phyloP scores from a whole-genome alignment of 2,113 vertebrate species.

The Grantiella picta region DNA sequence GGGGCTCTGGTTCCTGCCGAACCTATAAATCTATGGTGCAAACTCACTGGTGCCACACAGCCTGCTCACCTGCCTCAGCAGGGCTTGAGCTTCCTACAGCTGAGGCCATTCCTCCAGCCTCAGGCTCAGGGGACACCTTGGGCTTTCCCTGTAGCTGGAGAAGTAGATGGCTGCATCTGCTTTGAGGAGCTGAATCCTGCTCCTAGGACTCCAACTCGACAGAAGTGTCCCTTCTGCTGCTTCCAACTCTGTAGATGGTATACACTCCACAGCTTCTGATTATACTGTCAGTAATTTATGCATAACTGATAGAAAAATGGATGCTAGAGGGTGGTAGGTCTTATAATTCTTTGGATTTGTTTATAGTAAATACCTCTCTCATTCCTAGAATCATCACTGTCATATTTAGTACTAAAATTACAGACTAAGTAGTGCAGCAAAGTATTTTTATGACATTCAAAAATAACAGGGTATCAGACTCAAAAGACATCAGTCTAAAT shows the following conservation, averaged over 20 bases:
- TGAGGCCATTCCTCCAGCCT: neutral
- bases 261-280: neutral
- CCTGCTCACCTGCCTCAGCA: neutral
- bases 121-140: neutral
- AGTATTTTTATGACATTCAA: neutral
- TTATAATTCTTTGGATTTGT: neutral
- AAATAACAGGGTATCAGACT: neutral
- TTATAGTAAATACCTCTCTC: neutral
- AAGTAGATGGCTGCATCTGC: neutral
- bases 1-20: neutral
- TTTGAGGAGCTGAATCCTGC: neutral
- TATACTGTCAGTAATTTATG: neutral
- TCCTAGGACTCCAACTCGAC: neutral
- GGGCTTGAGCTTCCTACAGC: neutral
- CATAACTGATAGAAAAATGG: neutral
- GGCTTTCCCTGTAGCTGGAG: neutral
- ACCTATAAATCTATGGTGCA: neutral
- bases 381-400: neutral
- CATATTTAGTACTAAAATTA: slow-evolving; percentile 11
- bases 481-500: neutral
- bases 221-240: neutral
- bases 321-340: neutral
- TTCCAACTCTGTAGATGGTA: neutral
- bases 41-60: neutral
- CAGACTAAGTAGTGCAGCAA: neutral